Evolutionary conservation across 2,113 vertebrate genomes (phyloP), one percentile per base, ranked within the genome.

Genomic region (Emberiza fucata): DNA sequence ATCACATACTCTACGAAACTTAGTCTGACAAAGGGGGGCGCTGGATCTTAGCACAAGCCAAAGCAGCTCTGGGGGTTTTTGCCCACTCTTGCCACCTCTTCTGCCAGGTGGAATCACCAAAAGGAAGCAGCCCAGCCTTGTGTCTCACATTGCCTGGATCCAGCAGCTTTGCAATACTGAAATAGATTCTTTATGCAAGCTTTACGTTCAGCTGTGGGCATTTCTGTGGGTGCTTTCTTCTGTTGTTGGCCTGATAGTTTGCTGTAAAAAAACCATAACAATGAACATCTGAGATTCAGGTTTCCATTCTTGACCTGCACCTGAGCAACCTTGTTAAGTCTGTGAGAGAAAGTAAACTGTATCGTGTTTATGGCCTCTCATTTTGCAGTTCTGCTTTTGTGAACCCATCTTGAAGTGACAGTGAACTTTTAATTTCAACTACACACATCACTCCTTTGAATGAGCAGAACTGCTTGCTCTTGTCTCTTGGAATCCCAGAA

Each of bases 61-160:
- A 39, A 77, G 50, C 45, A 59, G 6, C 57, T n/a, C 39, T 48
- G 0, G 0, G 61, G 63, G 14, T 1, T 40, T 88, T 75, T 68
- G 31, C 16, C 33, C 28, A 14, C 20, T 6, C 0, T 25, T 53
- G 33, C 12, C 73, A 8, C 14, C 19, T 33, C 54, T 54, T 29
- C 35, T 39, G 20, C 24, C 1, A 0, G 29, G 21, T 29, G 10
- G 6, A 20, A 24, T 24, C 28, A 9, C 40, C 27, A 8, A 6
- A 25, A 72, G 15, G 53, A 48, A 64, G 50, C 29, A 24, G 28
- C 1, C 0, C 1, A 24, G 61, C 47, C 1, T 1, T 4, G 16
- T 20, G 22, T 59, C 29, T 76, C 28, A 5, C n/a, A 7, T 12
- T 63, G 44, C 48, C n/a, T 68, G 9, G 8, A 5, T 10, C 3